Evolutionary conservation across 2,888 invertebrate species (phyloP), one percentile per base, ranked within the genome.

Genomic region (Biston betularia): DNA sequence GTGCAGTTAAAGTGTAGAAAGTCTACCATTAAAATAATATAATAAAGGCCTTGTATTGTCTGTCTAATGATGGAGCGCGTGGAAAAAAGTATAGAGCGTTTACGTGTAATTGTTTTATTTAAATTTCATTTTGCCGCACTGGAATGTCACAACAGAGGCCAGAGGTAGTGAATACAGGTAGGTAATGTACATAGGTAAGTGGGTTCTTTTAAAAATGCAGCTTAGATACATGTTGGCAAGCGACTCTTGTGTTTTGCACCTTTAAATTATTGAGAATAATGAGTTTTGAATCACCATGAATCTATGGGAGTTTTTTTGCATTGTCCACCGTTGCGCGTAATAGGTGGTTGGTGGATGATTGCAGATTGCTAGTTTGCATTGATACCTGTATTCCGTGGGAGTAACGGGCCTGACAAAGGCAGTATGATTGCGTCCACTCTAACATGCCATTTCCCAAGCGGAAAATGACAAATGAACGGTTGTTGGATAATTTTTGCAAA

Each of bases 291-390:
- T 91, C 88, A 89, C 89, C 85, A 87, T 82, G 83, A 80, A 81
- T 79, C 81, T 76, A 84, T 87, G 81, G 84, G 82, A 84, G 79
- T 86, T 88, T 88, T n/a, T 89, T 88, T 89, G 88, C 78, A 89
- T 88, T 89, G 89, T 89, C 81, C 83, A 75, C 80, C 76, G 73
- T 90, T 87, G 80, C 88, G 85, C 85, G 88, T 92, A 92, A 92
- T 92, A 80, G 80, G 73, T 68, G 80, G 77, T 78, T 79, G 67
- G 73, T 72, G 59, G 68, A 78, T 90, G 88, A 91, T 92, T 92
- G 91, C 83, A 90, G 89, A 82, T 82, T 74, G 65, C 77, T 74
- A 78, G 81, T 79, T 81, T 78, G 80, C 79, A 78, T 79, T 87
- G 85, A 89, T 88, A 87, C 84, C 82, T 77, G 85, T 84, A 71